Evolutionary conservation across 2,797 vertebrate genomes (phyloP).

Genomic region (Neosilurus hyrtlii): DNA sequence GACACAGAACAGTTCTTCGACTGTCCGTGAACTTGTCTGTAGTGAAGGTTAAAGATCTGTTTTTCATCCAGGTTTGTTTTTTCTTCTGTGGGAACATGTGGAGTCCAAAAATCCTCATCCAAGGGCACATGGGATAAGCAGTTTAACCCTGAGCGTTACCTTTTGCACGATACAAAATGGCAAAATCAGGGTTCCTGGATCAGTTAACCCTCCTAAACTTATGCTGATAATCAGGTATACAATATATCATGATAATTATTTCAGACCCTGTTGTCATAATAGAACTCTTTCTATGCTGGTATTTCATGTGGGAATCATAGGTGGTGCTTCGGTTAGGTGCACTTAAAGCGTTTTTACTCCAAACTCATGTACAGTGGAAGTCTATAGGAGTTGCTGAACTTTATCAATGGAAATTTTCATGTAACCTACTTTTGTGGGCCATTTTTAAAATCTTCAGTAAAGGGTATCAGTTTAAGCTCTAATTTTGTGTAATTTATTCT

Average conservation of each 20-base stretch:
- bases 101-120: not conserved
- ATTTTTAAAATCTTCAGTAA: not conserved
- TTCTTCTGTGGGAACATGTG: not conserved
- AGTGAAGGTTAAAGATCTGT: constrained; percentile 16
- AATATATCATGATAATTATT: too few relatives aligned
- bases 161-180: not conserved
- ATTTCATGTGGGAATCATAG: not conserved
- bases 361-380: not conserved
- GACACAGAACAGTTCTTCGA: constrained; percentile 38
- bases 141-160: not conserved
- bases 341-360: not conserved
- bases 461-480: not conserved
- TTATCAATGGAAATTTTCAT: not conserved
- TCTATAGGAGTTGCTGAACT: not conserved
- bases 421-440: not conserved
- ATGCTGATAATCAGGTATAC: not conserved
- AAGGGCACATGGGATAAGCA: not conserved
- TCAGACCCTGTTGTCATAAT: not conserved
- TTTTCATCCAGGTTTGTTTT: constrained; percentile 26
- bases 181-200: not conserved
- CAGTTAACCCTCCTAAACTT: not conserved
- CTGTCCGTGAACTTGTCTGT: not conserved
- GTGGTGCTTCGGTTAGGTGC: not conserved
- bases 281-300: not conserved
- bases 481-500: constrained; percentile 1